Base-by-base conservation (phyloP, 2,797 vertebrate species). In the Sebastes matsubarae region DNA sequence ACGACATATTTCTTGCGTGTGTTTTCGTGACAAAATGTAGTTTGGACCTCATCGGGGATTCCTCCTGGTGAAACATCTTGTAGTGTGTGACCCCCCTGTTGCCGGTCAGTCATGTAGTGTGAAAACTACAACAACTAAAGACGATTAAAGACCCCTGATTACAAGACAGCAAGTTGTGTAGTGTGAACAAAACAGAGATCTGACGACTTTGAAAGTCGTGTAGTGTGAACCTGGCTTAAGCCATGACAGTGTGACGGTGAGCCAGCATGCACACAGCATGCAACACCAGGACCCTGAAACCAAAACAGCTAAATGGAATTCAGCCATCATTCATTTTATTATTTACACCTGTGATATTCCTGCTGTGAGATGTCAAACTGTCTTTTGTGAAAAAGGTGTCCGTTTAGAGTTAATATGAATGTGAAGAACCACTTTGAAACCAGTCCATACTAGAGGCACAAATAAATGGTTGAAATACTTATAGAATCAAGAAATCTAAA, bases 401-500 rank as follows among this genome's bases (percentile, higher is more conserved):
- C 11, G 10, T 67, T 58, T 13, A 58, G 9, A 67, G 59, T 60
- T 0, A 36, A 68, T 8, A 27, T 69, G 67, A 81, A 75, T 57
- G 46, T 64, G 42, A 72, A 24, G 63, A 75, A 82, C 16, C 30
- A 75, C 55, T 54, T 46, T 83, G 18, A 82, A 77, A 64, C 29
- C 81, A 80, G 42, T 7, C 5, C 32, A 75, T 65, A 59, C 42
- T 74, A 50, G 36, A 73, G 18, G 38, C 66, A 77, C 71, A 85
- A 79, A 77, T 59, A 76, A 82, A 74, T 32, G 59, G 68, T 66
- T 73, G n/a, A 80, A 68, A 89, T 78, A 83, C 75, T 80, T 63
- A 5, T 5, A 7, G 27, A 42, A 57, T 24, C 13, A 80, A 54
- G 68, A 77, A 87, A 84, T 71, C 42, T 50, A 64, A 81, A 82